Conservation (phyloP, 2,113 vertebrate genomes). For the Salminus brasiliensis region DNA sequence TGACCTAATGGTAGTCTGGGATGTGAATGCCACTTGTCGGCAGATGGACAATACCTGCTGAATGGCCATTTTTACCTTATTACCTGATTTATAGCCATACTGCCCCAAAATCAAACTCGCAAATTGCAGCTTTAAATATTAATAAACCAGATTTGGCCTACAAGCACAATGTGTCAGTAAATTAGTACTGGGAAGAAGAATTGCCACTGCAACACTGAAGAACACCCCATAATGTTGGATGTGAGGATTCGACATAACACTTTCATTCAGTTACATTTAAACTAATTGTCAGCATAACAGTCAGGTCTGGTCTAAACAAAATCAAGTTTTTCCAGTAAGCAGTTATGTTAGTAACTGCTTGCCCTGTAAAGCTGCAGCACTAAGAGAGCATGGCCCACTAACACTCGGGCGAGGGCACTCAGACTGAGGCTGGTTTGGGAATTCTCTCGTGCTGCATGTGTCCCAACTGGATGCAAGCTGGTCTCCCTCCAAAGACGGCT, state of each 20-base stretch:
- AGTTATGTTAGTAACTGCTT: not conserved
- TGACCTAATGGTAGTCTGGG: slow-evolving; percentile 61
- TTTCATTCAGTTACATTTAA: not conserved
- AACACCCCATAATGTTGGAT: not conserved
- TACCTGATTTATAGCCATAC: slow-evolving; percentile 51
- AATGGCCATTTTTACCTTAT: slow-evolving; percentile 53
- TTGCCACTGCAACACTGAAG: not conserved
- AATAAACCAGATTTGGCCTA: not conserved
- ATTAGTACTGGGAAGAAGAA: not conserved
- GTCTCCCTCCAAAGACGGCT: slow-evolving; percentile 69
- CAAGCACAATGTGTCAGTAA: not conserved
- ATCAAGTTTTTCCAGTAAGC: not conserved
- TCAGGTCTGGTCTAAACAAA: not conserved
- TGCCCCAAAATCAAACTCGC: slow-evolving; percentile 5
- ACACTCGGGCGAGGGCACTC: slow-evolving; percentile 5
- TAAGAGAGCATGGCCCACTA: not conserved
- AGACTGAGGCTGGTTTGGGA: slow-evolving; percentile 52
- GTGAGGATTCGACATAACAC: not conserved
- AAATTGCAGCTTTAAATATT: not conserved
- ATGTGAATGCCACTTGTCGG: slow-evolving; percentile 61
- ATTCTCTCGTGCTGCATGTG: slow-evolving; percentile 57
- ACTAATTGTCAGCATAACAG: not conserved
- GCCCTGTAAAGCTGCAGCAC: not conserved
- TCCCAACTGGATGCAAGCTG: slow-evolving; percentile 72
- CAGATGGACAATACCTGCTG: slow-evolving; percentile 60